These are phyloP conservation scores for Stenopsyche tienmushanensis DNA, from an alignment of 1,140 invertebrate species.

Conservation along the genomic window DNA sequence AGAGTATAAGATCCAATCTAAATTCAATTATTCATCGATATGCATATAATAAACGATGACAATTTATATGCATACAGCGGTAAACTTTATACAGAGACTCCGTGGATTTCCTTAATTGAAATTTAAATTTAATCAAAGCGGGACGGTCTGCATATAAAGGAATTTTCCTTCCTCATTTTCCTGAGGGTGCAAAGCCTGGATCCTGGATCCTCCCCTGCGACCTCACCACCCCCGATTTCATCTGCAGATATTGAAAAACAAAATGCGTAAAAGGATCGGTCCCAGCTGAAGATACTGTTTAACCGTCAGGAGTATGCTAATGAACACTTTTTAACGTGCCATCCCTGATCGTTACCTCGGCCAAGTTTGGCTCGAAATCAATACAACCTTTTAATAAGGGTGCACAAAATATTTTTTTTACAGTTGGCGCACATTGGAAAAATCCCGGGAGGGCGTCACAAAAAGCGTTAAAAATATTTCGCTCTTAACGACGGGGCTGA, in stretches of 20 bases:
- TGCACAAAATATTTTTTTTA: not conserved
- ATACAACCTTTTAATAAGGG: constrained; percentile 28
- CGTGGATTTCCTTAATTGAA: constrained; percentile 32
- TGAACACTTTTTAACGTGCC: constrained; percentile 29
- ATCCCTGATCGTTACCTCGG: not conserved
- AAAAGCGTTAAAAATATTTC: not conserved
- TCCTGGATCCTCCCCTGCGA: not conserved
- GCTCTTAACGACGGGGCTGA: constrained; percentile 2
- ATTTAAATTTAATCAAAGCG: constrained; percentile 34
- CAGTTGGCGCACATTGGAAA: not conserved
- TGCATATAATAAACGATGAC: constrained; percentile 4
- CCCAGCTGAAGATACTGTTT: not conserved
- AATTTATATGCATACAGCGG: constrained; percentile 16
- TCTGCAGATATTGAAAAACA: constrained; percentile 35
- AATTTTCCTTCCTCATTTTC: constrained; percentile 31
- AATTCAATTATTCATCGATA: constrained; percentile 24
- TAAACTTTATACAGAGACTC: constrained; percentile 5
- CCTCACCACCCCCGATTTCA: constrained; percentile 23
- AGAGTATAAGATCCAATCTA: too few species aligned
- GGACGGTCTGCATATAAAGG: constrained; percentile 3
- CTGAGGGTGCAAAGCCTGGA: not conserved
- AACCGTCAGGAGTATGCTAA: constrained; percentile 11
- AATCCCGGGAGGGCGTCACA: constrained; percentile 1
- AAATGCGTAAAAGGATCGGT: constrained; percentile 19
- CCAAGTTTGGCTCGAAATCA: constrained; percentile 11